Evolutionary conservation across 2,888 invertebrate genomes (phyloP).

Genomic region (Spisula subtruncata): DNA sequence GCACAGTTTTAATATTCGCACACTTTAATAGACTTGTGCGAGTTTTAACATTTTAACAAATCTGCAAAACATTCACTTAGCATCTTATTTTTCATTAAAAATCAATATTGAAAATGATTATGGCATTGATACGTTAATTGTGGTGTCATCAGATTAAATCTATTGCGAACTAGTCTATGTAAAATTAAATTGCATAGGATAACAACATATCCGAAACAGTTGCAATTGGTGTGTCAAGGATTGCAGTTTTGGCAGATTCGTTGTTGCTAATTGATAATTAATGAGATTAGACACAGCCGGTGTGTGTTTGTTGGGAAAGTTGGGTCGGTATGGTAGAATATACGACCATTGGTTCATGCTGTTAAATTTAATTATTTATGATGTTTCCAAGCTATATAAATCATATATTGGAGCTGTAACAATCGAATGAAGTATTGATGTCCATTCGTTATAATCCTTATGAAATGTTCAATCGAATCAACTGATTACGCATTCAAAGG

Average conservation of each 20-base stretch:
- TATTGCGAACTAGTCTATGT: neutral
- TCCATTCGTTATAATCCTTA: neutral
- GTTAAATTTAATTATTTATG: neutral
- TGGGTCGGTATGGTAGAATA: constrained; percentile 4
- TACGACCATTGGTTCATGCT: neutral
- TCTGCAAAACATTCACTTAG: too few relatives aligned
- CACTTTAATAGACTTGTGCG: too few relatives aligned
- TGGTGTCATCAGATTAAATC: neutral
- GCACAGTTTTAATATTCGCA: neutral
- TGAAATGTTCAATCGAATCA: neutral
- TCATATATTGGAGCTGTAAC: neutral
- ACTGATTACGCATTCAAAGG: neutral
- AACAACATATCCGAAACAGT: neutral
- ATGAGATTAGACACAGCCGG: neutral
- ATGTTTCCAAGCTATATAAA: neutral
- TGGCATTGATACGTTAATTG: neutral
- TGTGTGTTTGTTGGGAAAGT: neutral
- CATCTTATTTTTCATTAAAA: too few relatives aligned
- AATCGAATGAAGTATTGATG: neutral
- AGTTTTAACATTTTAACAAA: neutral
- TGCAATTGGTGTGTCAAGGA: neutral
- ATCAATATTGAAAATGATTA: too few relatives aligned
- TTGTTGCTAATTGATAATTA: neutral
- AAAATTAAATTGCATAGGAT: neutral
- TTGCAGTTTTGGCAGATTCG: neutral